Conservation (phyloP, 2,888 invertebrate species). For the Napeogenes inachia region DNA sequence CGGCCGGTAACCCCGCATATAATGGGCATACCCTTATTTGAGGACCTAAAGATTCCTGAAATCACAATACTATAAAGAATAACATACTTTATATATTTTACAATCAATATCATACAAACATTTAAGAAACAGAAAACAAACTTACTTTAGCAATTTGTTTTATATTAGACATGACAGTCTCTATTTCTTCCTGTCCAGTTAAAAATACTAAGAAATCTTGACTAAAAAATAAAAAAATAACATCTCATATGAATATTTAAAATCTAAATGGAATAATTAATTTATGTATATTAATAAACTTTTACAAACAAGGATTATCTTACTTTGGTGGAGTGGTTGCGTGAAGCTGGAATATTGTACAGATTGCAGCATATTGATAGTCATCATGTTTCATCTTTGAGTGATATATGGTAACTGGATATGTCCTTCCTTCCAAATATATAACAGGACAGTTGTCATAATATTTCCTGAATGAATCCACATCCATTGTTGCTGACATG, state of each 20-base stretch:
- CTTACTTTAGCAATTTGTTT: constrained; percentile 82
- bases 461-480: constrained; percentile 93
- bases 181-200: constrained; percentile 98
- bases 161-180: constrained; percentile 86
- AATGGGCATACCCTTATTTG: constrained; percentile 88
- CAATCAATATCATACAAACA: not conserved
- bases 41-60: constrained; percentile 79
- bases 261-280: too few relatives aligned
- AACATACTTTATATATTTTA: constrained; percentile 15
- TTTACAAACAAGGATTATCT: constrained; percentile 40
- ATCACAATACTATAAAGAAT: constrained; percentile 40
- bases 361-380: constrained; percentile 88
- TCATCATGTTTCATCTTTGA: constrained; percentile 85
- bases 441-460: constrained; percentile 91
- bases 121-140: constrained; percentile 13
- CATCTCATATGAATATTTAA: too few relatives aligned
- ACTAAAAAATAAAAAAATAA: constrained; percentile 67
- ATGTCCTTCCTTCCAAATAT: constrained; percentile 93
- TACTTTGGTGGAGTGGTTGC: constrained; percentile 87
- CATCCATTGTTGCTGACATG: constrained; percentile 98
- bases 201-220: constrained; percentile 95
- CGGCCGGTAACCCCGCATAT: constrained; percentile 92
- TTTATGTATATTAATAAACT: not conserved
- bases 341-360: constrained; percentile 94
- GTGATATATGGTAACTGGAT: constrained; percentile 86